These are phyloP conservation scores for Bagarius yarrelli DNA, from an alignment of 2,113 vertebrate genomes.

Conservation along the genomic window DNA sequence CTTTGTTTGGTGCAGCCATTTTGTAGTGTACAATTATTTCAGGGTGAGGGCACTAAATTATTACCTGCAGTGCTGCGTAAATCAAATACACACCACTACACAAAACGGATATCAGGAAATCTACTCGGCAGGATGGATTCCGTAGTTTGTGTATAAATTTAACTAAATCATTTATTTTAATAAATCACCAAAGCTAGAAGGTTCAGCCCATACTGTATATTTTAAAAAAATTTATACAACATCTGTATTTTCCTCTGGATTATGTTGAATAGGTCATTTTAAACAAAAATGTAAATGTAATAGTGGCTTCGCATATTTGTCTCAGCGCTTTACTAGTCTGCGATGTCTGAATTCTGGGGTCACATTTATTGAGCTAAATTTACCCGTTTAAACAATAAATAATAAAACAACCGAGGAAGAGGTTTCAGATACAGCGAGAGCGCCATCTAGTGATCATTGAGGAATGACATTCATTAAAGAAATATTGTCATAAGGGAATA, in stretches of 20 bases:
- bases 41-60: neutral
- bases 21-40: neutral
- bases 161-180: neutral
- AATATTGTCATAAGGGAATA: too few species aligned
- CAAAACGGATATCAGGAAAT: too few species aligned
- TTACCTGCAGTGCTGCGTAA: neutral
- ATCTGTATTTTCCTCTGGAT: neutral
- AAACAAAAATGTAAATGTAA: neutral
- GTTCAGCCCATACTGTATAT: neutral
- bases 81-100: neutral
- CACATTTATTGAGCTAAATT: neutral
- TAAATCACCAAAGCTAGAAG: neutral
- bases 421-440: slow-evolving; percentile 45
- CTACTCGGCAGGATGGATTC: neutral
- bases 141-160: neutral
- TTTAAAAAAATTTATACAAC: too few species aligned
- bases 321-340: neutral
- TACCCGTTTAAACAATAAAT: neutral
- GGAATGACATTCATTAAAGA: neutral
- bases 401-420: neutral
- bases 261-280: neutral
- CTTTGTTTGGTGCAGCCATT: slow-evolving; percentile 5
- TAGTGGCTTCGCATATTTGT: neutral
- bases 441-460: slow-evolving; percentile 62
- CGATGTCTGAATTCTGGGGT: neutral